Percentiles rank a stretch among this genome's conserved stretches.
These are phyloP conservation scores for Synaphobranchus kaupii DNA, from an alignment of 2,797 vertebrate genomes.

Conservation along the genomic window DNA sequence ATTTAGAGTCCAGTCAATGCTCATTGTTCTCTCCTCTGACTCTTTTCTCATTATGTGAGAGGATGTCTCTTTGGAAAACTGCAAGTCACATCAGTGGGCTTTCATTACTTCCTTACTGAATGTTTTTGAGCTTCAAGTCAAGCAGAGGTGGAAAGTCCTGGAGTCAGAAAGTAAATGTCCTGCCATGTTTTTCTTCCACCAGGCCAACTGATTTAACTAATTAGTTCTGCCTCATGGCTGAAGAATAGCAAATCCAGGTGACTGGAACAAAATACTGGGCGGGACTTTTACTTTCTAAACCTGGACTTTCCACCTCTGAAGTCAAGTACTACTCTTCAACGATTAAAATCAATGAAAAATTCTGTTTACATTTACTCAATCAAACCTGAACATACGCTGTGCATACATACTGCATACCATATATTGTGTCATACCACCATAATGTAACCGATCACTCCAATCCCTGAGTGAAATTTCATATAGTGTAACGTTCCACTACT, in stretches of 20 bases:
- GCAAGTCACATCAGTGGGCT: not conserved
- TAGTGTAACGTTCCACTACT: not conserved
- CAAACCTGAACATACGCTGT: not conserved
- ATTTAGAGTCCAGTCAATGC: not conserved
- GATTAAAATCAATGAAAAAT: not conserved
- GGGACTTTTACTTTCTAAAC: no score
- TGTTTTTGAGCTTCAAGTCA: not conserved
- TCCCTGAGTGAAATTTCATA: not conserved
- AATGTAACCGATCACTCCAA: not conserved
- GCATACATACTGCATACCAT: not conserved
- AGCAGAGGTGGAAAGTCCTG: no score
- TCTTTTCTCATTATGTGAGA: not conserved
- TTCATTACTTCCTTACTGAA: not conserved
- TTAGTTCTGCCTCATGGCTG: no score
- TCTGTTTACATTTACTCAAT: not conserved
- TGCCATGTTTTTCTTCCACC: no score
- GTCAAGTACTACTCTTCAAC: not conserved
- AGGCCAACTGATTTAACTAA: no score
- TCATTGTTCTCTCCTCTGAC: not conserved
- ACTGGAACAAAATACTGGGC: no score
- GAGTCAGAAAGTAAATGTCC: no score
- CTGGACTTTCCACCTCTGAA: no score
- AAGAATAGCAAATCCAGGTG: no score
- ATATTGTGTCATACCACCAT: not conserved
- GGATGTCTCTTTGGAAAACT: not conserved